phyloP scores from a whole-genome alignment of 2,888 invertebrate genomes.

The Drosophila koepferae region DNA sequence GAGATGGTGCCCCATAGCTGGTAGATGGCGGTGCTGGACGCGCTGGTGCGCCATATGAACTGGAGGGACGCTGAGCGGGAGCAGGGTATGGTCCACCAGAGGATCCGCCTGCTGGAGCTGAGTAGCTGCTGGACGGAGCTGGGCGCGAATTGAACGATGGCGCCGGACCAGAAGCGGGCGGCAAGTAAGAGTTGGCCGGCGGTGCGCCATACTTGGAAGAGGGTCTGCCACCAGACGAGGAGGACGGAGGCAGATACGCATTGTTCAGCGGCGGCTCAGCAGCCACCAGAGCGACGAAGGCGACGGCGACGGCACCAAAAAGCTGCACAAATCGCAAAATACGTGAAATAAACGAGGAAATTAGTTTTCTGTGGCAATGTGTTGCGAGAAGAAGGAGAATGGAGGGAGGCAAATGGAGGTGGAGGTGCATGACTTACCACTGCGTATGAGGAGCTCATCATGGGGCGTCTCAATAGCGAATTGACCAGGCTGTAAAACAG shows the following conservation, averaged over 20 bases:
- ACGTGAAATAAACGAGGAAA: constrained; percentile 62
- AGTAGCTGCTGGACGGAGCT: constrained; percentile 83
- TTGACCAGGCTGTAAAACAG: constrained; percentile 58
- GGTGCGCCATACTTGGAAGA: constrained; percentile 85
- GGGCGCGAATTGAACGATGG: constrained; percentile 74
- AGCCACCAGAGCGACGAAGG: constrained; percentile 58
- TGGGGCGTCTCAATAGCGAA: constrained; percentile 53
- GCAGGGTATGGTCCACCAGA: constrained; percentile 34
- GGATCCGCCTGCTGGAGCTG: constrained; percentile 70
- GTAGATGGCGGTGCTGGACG: constrained; percentile 80
- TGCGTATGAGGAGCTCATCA: constrained; percentile 71
- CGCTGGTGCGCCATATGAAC: constrained; percentile 62
- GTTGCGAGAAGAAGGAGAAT: background rate
- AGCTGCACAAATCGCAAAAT: constrained; percentile 42
- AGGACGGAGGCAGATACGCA: constrained; percentile 83
- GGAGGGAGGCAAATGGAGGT: background rate
- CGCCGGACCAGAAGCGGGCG: constrained; percentile 85
- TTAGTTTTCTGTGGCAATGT: constrained; percentile 61
- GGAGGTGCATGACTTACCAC: constrained; percentile 70
- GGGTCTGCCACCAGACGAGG: constrained; percentile 80
- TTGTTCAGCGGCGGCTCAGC: constrained; percentile 84
- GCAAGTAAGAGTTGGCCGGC: constrained; percentile 87
- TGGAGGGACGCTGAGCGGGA: background rate
- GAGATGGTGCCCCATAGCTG: constrained; percentile 74
- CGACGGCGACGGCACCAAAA: constrained; percentile 55